A percentile compares a stretch with the other conserved stretches of the same genome.
These are phyloP conservation scores for Etia nguti DNA, from an alignment of 2,113 vertebrate species.

Conservation along the genomic window DNA sequence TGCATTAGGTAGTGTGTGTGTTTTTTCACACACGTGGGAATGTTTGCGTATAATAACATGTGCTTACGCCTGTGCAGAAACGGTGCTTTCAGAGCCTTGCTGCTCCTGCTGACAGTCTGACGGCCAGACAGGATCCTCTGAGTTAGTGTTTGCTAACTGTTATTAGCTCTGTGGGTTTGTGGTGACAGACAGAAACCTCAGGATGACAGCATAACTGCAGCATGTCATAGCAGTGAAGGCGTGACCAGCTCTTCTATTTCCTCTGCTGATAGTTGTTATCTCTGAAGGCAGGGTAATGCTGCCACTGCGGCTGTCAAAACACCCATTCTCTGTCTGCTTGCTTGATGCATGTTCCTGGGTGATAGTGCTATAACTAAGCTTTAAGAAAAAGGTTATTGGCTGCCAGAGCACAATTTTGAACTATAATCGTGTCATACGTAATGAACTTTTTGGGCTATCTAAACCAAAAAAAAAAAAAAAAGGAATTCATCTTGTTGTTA, in stretches of 20 bases:
- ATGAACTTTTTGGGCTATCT: neutral
- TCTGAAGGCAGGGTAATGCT: conserved; percentile 30
- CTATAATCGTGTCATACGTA: neutral
- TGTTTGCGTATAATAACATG: neutral
- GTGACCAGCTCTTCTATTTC: conserved; percentile 32
- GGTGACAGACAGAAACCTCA: conserved; percentile 17
- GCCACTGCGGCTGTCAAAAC: conserved; percentile 43
- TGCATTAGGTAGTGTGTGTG: neutral
- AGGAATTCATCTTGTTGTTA: conserved; percentile 11
- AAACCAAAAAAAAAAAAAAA: neutral
- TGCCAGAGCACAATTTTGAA: neutral
- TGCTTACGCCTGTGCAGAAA: neutral
- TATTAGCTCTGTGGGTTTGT: conserved; percentile 17
- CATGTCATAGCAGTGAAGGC: conserved; percentile 29
- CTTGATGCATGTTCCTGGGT: conserved; percentile 6
- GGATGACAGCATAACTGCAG: conserved; percentile 34
- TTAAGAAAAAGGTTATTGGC: neutral
- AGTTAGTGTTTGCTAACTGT: conserved; percentile 15
- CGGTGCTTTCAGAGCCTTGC: neutral
- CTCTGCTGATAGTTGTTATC: conserved; percentile 62
- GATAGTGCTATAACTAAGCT: conserved; percentile 4
- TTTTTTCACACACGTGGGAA: neutral
- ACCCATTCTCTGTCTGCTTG: conserved; percentile 22
- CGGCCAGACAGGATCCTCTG: neutral
- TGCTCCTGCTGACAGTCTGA: conserved; percentile 9